Percentiles rank a stretch among this genome's conserved stretches.
These are phyloP conservation scores for Aproaerema taeniolella DNA, from an alignment of 2,888 invertebrate species.

Conservation along the genomic window DNA sequence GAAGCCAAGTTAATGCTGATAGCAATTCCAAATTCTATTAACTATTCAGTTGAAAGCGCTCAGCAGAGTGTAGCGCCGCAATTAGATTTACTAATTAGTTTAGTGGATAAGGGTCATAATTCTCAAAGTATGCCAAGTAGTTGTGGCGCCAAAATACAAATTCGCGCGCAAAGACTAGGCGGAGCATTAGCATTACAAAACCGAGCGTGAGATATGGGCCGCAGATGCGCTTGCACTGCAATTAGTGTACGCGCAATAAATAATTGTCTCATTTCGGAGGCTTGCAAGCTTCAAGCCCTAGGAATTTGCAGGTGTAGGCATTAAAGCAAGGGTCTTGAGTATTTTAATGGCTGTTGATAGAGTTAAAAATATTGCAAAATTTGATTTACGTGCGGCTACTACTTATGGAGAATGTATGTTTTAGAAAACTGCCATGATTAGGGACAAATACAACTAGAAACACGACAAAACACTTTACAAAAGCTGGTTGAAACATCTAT, in stretches of 20 bases:
- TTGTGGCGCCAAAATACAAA: constrained; percentile 38
- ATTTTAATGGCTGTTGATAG: no score
- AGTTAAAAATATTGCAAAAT: neutral
- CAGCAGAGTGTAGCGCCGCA: no score
- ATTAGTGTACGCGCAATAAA: constrained; percentile 61
- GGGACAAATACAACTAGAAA: no score
- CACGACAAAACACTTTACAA: no score
- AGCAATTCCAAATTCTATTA: no score
- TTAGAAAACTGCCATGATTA: no score
- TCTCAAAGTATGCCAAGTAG: constrained; percentile 9
- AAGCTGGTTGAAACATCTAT: no score
- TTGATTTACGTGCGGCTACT: neutral
- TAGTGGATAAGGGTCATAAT: neutral
- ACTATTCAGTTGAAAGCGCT: no score
- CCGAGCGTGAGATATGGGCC: constrained; percentile 72
- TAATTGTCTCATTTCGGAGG: constrained; percentile 40
- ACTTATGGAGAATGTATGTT: neutral
- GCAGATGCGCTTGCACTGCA: constrained; percentile 51
- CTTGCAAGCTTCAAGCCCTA: constrained; percentile 4
- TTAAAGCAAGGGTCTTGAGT: neutral
- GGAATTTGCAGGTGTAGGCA: constrained; percentile 7
- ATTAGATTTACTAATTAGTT: neutral
- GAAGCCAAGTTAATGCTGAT: no score
- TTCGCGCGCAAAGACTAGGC: constrained; percentile 14
- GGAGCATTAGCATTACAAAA: constrained; percentile 60